Percentiles rank a stretch among this genome's conserved stretches.
Conservation (phyloP, 2,888 invertebrate genomes). For the Cheilosia grossa region DNA sequence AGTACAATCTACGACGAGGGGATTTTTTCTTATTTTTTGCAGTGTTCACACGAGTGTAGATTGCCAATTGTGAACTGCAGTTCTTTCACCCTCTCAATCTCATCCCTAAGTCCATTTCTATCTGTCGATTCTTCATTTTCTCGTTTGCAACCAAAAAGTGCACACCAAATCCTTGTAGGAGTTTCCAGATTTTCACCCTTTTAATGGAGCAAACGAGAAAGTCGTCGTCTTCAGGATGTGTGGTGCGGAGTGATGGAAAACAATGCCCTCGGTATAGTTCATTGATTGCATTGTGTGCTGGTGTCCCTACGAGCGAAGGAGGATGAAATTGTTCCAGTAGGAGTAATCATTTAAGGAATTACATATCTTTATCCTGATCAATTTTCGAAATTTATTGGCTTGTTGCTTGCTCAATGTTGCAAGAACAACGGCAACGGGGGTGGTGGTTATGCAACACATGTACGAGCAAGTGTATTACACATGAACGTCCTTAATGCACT, state of each 20-base stretch:
- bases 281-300: conserved; percentile 52
- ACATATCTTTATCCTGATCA: conserved; percentile 73
- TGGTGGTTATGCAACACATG: conserved; percentile 29
- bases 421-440: conserved; percentile 4
- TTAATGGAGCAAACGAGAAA: conserved; percentile 22
- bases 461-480: neutral
- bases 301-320: conserved; percentile 17
- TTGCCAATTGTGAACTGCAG: conserved; percentile 60
- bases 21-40: conserved; percentile 17
- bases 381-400: conserved; percentile 71
- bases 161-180: conserved; percentile 45
- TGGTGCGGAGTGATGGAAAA: conserved; percentile 18
- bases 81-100: conserved; percentile 45
- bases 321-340: conserved; percentile 63
- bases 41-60: conserved; percentile 63
- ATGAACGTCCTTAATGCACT: conserved; percentile 16
- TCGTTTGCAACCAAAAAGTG: conserved; percentile 30
- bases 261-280: conserved; percentile 54
- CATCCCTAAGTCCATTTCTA: conserved; percentile 62
- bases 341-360: conserved; percentile 73
- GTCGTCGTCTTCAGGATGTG: neutral
- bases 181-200: conserved; percentile 60
- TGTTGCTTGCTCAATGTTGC: conserved; percentile 62
- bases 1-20: conserved; percentile 6
- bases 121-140: conserved; percentile 68